A percentile compares a stretch with the other conserved stretches of the same genome.
Evolutionary conservation across 2,888 invertebrate genomes (phyloP).

Genomic region (Parnassius glacialis): DNA sequence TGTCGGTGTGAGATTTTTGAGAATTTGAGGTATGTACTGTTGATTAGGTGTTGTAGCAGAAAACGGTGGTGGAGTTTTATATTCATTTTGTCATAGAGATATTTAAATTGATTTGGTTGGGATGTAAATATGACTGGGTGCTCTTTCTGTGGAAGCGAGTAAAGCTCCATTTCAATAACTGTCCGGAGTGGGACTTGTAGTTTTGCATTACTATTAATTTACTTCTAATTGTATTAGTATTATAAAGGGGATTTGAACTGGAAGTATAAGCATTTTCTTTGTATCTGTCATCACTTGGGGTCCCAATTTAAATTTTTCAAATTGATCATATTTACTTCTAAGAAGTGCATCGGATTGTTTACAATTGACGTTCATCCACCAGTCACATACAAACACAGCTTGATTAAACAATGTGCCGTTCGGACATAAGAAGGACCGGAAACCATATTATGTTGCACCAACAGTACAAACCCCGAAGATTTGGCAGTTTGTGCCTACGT

Average conservation of each 20-base stretch:
- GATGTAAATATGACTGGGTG: constrained; percentile 54
- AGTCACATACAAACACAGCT: constrained; percentile 83
- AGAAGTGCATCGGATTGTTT: constrained; percentile 62
- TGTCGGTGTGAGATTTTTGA: constrained; percentile 42
- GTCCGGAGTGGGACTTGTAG: constrained; percentile 67
- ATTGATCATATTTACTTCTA: constrained; percentile 66
- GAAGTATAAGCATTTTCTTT: constrained; percentile 79
- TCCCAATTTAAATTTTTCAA: constrained; percentile 70
- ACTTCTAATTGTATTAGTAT: constrained; percentile 54
- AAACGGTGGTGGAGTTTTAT: constrained; percentile 46
- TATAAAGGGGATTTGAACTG: constrained; percentile 69
- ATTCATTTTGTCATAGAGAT: constrained; percentile 43
- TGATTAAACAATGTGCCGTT: constrained; percentile 86
- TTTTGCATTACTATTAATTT: constrained; percentile 69
- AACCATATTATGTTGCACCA: constrained; percentile 74
- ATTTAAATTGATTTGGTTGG: constrained; percentile 58
- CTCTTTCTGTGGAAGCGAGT: constrained; percentile 51
- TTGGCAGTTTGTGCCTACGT: constrained; percentile 83
- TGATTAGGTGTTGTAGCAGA: constrained; percentile 64
- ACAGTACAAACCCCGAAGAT: constrained; percentile 84
- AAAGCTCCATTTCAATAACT: constrained; percentile 62
- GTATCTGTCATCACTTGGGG: constrained; percentile 80
- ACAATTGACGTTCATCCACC: constrained; percentile 86
- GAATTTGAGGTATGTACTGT: constrained; percentile 51
- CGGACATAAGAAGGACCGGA: constrained; percentile 84